Evolutionary conservation across 2,113 vertebrate genomes (phyloP).

Genomic region (Phodopus roborovskii): DNA sequence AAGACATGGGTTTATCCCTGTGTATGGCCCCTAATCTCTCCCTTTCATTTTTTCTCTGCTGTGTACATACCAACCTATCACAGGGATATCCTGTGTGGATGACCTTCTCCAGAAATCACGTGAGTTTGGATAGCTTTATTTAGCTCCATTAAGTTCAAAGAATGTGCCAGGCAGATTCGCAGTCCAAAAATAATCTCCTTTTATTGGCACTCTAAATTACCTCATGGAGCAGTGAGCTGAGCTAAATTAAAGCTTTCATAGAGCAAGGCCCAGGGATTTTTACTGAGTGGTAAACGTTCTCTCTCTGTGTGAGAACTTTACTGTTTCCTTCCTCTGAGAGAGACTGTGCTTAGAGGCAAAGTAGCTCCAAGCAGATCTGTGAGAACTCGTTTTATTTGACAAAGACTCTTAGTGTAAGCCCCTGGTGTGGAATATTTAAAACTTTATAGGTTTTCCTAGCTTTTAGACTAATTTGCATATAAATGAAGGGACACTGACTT

Average conservation of each 20-base stretch:
- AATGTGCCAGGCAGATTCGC: slow-evolving; percentile 61
- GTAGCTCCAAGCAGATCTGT: slow-evolving; percentile 49
- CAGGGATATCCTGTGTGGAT: neutral
- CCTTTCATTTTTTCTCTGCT: neutral
- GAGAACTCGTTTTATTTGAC: slow-evolving; percentile 67
- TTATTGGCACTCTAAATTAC: slow-evolving; percentile 13
- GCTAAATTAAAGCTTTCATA: slow-evolving; percentile 72
- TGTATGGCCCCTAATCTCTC: neutral
- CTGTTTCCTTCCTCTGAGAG: slow-evolving; percentile 77
- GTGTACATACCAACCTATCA: neutral
- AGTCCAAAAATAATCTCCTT: slow-evolving; percentile 70
- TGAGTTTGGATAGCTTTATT: slow-evolving; percentile 38
- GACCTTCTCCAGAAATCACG: slow-evolving; percentile 61
- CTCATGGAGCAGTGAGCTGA: slow-evolving; percentile 36
- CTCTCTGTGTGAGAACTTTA: slow-evolving; percentile 59
- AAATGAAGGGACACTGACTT: slow-evolving; percentile 23
- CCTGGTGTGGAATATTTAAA: slow-evolving; percentile 60
- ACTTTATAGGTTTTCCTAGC: slow-evolving; percentile 62
- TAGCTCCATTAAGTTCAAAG: slow-evolving; percentile 69
- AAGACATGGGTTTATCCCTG: neutral
- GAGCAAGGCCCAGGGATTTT: slow-evolving; percentile 35
- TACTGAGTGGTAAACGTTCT: neutral
- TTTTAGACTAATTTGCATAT: slow-evolving; percentile 51
- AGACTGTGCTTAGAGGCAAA: slow-evolving; percentile 30
- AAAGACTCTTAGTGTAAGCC: slow-evolving; percentile 61